Evolutionary conservation across 2,888 invertebrate species (phyloP).

Genomic region (Drosophila eohydei): DNA sequence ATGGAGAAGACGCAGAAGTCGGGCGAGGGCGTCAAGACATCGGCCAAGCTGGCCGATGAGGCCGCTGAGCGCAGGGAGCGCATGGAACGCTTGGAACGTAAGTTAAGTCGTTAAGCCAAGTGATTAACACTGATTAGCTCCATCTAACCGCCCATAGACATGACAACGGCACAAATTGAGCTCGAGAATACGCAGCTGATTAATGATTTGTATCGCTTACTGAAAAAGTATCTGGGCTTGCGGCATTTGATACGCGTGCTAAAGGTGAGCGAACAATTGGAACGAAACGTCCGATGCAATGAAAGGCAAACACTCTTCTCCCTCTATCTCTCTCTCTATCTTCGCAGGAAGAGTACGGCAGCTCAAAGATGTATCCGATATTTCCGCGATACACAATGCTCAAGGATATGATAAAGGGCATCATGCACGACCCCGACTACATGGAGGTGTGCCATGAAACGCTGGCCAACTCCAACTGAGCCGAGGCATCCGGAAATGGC

Average conservation of each 20-base stretch:
- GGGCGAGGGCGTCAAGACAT: constrained; percentile 94
- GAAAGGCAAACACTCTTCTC: not conserved
- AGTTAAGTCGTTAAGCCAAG: constrained; percentile 43
- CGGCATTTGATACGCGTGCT: constrained; percentile 94
- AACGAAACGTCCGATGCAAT: constrained; percentile 11
- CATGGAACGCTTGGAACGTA: constrained; percentile 94
- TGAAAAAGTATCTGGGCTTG: constrained; percentile 96
- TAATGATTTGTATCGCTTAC: constrained; percentile 94
- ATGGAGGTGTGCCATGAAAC: constrained; percentile 97
- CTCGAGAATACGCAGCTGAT: constrained; percentile 97
- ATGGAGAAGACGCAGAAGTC: constrained; percentile 97
- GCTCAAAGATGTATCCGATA: constrained; percentile 96
- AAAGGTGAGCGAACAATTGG: constrained; percentile 87
- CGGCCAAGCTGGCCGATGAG: constrained; percentile 93
- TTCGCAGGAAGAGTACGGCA: constrained; percentile 93
- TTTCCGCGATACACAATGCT: constrained; percentile 97
- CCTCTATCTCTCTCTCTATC: constrained; percentile 17
- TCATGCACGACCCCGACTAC: constrained; percentile 97
- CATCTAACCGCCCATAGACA: constrained; percentile 87
- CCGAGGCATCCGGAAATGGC: constrained; percentile 75
- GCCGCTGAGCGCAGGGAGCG: constrained; percentile 93
- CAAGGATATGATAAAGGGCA: constrained; percentile 98
- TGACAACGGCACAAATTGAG: constrained; percentile 96
- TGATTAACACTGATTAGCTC: constrained; percentile 29
- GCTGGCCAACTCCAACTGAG: constrained; percentile 87